Evolutionary conservation across 2,113 vertebrate species (phyloP).

Genomic region (Ibidorhyncha struthersii): DNA sequence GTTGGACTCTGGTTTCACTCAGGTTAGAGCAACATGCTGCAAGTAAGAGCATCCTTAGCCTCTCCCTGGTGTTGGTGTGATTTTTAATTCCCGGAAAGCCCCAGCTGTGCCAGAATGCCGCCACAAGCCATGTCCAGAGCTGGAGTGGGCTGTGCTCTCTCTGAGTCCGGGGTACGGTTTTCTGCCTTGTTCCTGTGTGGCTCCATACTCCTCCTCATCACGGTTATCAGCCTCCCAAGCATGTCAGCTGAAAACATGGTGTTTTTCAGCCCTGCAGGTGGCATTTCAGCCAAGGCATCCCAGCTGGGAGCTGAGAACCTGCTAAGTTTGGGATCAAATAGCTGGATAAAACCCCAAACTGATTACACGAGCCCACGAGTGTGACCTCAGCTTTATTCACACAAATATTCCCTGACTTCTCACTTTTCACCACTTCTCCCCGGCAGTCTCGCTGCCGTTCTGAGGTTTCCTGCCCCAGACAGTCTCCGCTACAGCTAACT

Average conservation of each 20-base stretch:
- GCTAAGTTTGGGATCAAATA: neutral
- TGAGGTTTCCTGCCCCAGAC: neutral
- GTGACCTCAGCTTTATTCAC: neutral
- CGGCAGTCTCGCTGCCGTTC: fast-evolving
- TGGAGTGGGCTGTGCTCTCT: neutral
- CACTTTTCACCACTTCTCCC: neutral
- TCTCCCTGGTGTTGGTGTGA: neutral
- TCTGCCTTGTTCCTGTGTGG: neutral
- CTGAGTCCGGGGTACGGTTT: fast-evolving
- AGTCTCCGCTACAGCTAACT: neutral
- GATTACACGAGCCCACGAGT: fast-evolving
- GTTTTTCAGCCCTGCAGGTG: neutral
- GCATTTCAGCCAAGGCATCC: neutral
- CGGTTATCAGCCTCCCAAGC: fast-evolving
- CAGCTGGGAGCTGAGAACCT: neutral
- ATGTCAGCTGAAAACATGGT: neutral
- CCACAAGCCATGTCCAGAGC: neutral
- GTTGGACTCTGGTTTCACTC: neutral
- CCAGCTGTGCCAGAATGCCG: no score
- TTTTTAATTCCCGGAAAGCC: neutral
- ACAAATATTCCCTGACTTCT: neutral
- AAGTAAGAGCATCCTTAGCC: neutral
- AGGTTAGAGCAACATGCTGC: fast-evolving
- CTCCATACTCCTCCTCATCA: neutral
- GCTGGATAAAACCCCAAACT: neutral